Base-by-base conservation (phyloP, 2,113 vertebrate genomes). In the Athene noctua region DNA sequence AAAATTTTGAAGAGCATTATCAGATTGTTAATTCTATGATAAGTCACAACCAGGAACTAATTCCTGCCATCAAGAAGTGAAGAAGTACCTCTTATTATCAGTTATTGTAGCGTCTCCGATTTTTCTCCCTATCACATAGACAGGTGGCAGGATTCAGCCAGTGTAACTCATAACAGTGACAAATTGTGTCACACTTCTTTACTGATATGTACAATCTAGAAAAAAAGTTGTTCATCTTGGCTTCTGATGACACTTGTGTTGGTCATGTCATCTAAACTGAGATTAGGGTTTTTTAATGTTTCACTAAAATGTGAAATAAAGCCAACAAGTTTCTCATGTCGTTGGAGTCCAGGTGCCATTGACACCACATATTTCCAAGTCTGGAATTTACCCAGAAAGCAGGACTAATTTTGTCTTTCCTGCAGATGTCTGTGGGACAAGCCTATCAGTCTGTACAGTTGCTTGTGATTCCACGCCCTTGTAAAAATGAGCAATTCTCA, bases 401-500 rank as follows among this genome's bases (percentile, higher is more conserved):
- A 2, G 10, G 10, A 80, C 13, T 72, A 58, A 59, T 82, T 95
- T 36, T 82, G 19, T 52, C 58, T 80, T 63, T 85, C 78, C 40
- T 75, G 26, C 29, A 92, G 84, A 68, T 65, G 36, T 52, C 65
- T 68, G 20, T 75, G 40, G 20, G 26, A 68, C 66, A 91, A 80
- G 26, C 10, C 38, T 88, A 42, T 47, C 86, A 80, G n/a, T 61
- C 44, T 85, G 40, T 36, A 46, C 23, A 44, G 20, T 38, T 61
- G 40, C 3, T 67, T 40, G 42, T 81, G 68, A 71, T 84, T 94
- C 44, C 29, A 49, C 4, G 2, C 0, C 19, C 82, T 92, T 91
- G 65, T 87, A 81, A 89, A 94, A 95, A 67, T 40, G 77, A 71
- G 13, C 44, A 91, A 13, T 78, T 63, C 29, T 89, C 36, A 15